These are phyloP conservation scores for Cossypha niveicapilla DNA, from an alignment of 2,797 vertebrate genomes.

Conservation along the genomic window DNA sequence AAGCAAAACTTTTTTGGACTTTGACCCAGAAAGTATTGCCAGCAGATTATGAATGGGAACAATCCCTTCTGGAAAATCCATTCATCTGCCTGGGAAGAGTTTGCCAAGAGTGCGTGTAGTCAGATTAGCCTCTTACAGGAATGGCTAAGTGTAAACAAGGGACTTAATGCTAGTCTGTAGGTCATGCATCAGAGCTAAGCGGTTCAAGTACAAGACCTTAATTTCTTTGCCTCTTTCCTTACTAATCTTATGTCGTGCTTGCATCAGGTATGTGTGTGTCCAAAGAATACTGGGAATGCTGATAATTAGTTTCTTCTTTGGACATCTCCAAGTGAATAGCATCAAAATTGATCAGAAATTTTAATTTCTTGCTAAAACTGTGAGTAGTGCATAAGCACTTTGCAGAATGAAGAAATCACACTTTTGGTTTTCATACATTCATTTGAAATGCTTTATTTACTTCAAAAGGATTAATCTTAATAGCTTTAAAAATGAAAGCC, in stretches of 20 bases:
- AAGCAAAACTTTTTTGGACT: not conserved
- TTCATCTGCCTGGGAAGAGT: not conserved
- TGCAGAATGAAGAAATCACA: not conserved
- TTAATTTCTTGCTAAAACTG: not conserved
- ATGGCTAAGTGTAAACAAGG: constrained; percentile 22
- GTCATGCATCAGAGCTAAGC: not conserved
- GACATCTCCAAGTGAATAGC: not conserved
- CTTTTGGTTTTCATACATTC: not conserved
- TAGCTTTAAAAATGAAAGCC: constrained; percentile 57
- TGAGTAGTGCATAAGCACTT: not conserved
- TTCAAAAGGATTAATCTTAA: constrained; percentile 55
- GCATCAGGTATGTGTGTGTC: accelerated
- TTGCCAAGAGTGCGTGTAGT: not conserved
- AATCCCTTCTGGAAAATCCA: not conserved
- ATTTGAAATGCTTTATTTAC: constrained; percentile 52
- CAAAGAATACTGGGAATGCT: not conserved
- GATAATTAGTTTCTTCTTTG: not conserved
- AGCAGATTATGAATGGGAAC: not conserved
- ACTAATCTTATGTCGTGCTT: not conserved
- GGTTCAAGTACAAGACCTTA: not conserved
- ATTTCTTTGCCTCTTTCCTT: not conserved
- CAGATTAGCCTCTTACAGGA: constrained; percentile 20
- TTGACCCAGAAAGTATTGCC: not conserved
- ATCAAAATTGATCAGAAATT: not conserved
- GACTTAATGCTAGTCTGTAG: not conserved